Evolutionary conservation across 1,140 invertebrate species (phyloP).

Genomic region (Drosophila melanogaster): Release_6_plus_ISO1_MT NT_037436.4:5085501-5086000

Average conservation of each 20-base stretch:
- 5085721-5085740: background rate
- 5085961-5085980: slow-evolving; percentile 31
- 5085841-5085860: slow-evolving; percentile 51
- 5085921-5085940: slow-evolving; percentile 41
- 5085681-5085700: background rate
- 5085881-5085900: slow-evolving; percentile 56
- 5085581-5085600: too few species aligned
- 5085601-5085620: too few species aligned
- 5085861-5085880: slow-evolving; percentile 14
- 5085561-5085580: too few species aligned
- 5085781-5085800: slow-evolving; percentile 50
- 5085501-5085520: background rate
- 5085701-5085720: background rate
- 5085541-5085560: too few species aligned
- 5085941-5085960: background rate
- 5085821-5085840: slow-evolving; percentile 62
- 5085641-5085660: too few species aligned
- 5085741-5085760: slow-evolving; percentile 20
- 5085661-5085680: too few species aligned
- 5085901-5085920: slow-evolving; percentile 37
- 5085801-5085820: slow-evolving; percentile 25
- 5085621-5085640: too few species aligned
- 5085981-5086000: slow-evolving; percentile 7
- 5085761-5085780: slow-evolving; percentile 24
- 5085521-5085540: background rate